phyloP scores from a whole-genome alignment of 2,888 invertebrate genomes.

The Invenusta paracnida region DNA sequence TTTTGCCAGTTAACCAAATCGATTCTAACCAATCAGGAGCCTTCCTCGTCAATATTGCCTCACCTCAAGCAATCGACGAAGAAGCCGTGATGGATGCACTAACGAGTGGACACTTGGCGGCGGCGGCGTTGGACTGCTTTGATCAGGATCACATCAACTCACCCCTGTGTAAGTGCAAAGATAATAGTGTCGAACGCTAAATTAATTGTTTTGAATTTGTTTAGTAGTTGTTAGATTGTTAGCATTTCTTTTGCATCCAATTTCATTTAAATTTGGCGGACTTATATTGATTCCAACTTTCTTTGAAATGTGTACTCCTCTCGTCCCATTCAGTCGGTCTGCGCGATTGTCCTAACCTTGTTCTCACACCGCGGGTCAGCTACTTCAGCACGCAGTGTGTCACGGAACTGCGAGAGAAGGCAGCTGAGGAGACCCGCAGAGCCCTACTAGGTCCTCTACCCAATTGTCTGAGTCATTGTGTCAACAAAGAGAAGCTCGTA shows the following conservation, averaged over 20 bases:
- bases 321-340: background rate
- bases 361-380: background rate
- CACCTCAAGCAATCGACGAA: background rate
- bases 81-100: background rate
- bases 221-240: too few species aligned
- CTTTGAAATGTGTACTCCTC: background rate
- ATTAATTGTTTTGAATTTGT: too few species aligned
- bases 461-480: background rate
- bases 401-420: conserved; percentile 16
- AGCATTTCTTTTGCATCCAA: too few species aligned
- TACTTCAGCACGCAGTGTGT: conserved; percentile 3
- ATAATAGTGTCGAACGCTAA: too few species aligned
- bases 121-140: background rate
- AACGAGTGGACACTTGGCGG: background rate
- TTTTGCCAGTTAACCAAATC: too few species aligned
- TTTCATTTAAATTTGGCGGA: too few species aligned
- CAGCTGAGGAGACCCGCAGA: conserved; percentile 14
- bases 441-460: background rate
- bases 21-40: too few species aligned
- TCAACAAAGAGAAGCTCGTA: background rate
- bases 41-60: conserved; percentile 6
- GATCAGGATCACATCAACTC: background rate
- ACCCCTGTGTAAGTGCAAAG: background rate
- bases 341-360: conserved; percentile 13
- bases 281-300: too few species aligned